Base-by-base conservation (phyloP, 2,888 invertebrate species). In the Malthinus flaveolus region DNA sequence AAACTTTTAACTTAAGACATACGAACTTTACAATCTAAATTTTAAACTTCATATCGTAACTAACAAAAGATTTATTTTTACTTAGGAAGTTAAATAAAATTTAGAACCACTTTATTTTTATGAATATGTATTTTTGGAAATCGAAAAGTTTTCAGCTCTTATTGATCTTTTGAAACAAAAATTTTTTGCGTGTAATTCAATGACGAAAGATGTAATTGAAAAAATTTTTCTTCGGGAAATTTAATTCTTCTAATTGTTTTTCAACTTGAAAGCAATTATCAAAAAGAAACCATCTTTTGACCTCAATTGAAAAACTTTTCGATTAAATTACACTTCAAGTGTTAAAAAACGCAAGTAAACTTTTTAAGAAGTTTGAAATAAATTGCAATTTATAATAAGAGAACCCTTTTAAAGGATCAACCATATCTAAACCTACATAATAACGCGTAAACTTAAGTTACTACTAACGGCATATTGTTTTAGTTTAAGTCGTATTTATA, bases 11-110 rank as follows among this genome's bases (percentile, higher is more conserved):
- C 62, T 65, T 62, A 65, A 63, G 63, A 65, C 63, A 59, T 65
- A 56, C 62, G 57, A 68, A 70, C 71, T 72, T 71, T 65, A 71
- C 69, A 71, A 71, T 72, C 70, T 70, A 68, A 69, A 71, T 72
- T 67, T 68, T 66, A 71, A 73, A 73, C 70, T 73, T 68, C 72
- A 73, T 73, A 74, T 73, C 71, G 67, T 66, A 71, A 73, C 71
- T 70, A 73, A 72, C 71, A 67, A 70, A 71, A 73, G 74, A 74
- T 74, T 74, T 74, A 73, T 74, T 72, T 69, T 70, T 71, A 71
- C 72, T 73, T 73, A 71, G 62, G 65, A 72, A 74, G 71, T 74
- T 73, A 71, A 71, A 67, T 66, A 58, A 61, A 70, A 71, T 71
- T 72, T 71, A 70, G 59, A 55, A 58, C 61, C 59, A 59, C 67